Evolutionary conservation across 2,888 invertebrate genomes (phyloP), one percentile per base, ranked within the genome.

Genomic region (Rhagonycha fulva): DNA sequence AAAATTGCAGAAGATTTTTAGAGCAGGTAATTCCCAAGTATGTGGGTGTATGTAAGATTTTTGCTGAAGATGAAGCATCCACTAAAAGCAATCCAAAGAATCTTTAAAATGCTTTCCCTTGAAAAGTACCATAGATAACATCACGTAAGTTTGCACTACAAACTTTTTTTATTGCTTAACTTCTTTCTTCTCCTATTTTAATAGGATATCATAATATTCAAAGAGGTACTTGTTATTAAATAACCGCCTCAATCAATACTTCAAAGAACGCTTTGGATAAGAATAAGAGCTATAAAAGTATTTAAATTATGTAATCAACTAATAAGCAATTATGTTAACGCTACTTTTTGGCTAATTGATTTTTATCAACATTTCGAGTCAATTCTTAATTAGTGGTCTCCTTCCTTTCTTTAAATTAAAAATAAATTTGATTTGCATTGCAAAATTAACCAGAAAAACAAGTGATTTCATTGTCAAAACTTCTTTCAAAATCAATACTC

Each of bases 121-220:
- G n/a, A n/a, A n/a, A n/a, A n/a, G n/a, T n/a, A n/a, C n/a, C n/a
- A n/a, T n/a, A 23, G 1, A n/a, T 26, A 66, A n/a, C 3, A 11
- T 19, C 11, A 23, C 19, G 10, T 23, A 23, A 66, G 66, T 66
- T 47, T n/a, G 7, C 2, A 47, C 47, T 47, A 23, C 26, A 68
- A 66, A 67, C 72, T 72, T 76, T 79, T 80, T 81, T 79, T 81
- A 80, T 79, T 78, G 75, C 78, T 69, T 75, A 76, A 75, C 78
- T 77, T 75, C 74, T 76, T 78, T 80, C 80, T 76, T 80, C 79
- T 70, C 74, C 70, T 79, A 76, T 81, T 77, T 62, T 62, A 80
- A 19, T 73, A 81, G 81, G 81, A 75, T 23, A 69, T 14, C 76
- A 81, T 74, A 61, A 47, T 12, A 26, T 14, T 3, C 28, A 24